A percentile compares a stretch with the other conserved stretches of the same genome.
Evolutionary conservation across 2,797 vertebrate species (phyloP).

Genomic region (Sarcoramphus papa): DNA sequence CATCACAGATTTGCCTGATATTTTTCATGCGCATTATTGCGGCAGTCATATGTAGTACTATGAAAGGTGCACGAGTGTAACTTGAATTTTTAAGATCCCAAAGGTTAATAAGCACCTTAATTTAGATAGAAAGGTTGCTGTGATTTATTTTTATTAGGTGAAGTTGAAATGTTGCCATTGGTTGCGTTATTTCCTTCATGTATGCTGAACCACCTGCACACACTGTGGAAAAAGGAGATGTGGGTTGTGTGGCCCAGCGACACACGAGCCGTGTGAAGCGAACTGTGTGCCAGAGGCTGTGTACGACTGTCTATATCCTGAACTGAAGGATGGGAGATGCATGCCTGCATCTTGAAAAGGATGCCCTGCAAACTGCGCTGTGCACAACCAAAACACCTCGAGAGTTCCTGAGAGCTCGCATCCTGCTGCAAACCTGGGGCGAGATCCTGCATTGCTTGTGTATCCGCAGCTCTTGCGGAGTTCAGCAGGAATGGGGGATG

Average conservation of each 20-base stretch:
- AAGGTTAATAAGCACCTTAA: constrained; percentile 25
- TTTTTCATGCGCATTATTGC: background rate
- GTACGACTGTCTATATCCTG: background rate
- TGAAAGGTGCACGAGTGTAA: background rate
- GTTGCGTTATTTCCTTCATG: background rate
- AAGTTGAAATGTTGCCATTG: background rate
- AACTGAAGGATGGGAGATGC: background rate
- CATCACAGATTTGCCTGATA: background rate
- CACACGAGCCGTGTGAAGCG: accelerated
- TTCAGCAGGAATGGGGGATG: background rate
- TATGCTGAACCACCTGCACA: background rate
- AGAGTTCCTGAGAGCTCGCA: background rate
- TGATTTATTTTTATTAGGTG: constrained; percentile 52
- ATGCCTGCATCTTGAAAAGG: background rate
- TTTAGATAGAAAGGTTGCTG: constrained; percentile 13
- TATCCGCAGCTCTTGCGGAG: accelerated
- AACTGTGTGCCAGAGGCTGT: background rate
- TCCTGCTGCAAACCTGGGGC: background rate
- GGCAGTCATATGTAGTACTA: background rate
- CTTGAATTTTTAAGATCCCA: constrained; percentile 4
- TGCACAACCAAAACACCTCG: background rate
- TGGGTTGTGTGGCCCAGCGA: background rate
- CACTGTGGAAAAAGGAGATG: background rate
- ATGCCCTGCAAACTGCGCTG: background rate
- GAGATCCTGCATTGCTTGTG: background rate